Base-by-base conservation (phyloP, 2,888 invertebrate species). In the Andrena fulva region DNA sequence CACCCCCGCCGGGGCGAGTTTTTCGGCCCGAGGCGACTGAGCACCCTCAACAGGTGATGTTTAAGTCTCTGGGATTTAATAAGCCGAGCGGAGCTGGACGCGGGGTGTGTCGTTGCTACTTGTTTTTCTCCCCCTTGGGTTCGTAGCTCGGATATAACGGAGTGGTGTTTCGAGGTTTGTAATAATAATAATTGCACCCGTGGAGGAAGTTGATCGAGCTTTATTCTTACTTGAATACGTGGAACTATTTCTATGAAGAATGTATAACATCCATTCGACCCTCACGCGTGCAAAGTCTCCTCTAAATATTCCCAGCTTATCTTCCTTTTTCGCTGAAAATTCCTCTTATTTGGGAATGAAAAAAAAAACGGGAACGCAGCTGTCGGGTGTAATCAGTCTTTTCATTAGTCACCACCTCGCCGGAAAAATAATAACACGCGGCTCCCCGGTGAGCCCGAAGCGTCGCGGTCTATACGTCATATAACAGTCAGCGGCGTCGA, bases 21-120 rank as follows among this genome's bases (percentile, higher is more conserved):
- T 85, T 88, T 86, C 75, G 86, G 75, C 50, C 70, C 74, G 79
- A 72, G 68, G 54, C 81, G 69, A 42, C 62, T 78, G 88, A 88
- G 83, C 86, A 88, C 82, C 85, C 75, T 87, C 88, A 88, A 88
- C 88, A 88, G 88, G 88, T 88, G 88, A 88, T 85, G 84, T 82
- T 88, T 88, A 88, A 88, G 88, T 88, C 86, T 88, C 86, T 75
- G 77, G 77, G 82, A 88, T 88, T 88, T 88, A 85, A 88, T 88
- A 88, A 86, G 88, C 87, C 48, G 42, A 64, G 35, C 29, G 27
- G 68, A 42, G n/a, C 42, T 56, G 35, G 10, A 35, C 52, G 72
- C 5, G 64, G 31, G 24, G 2, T n/a, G n/a, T 20, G 59, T 33
- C 35, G 10, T 27, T 16, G 50, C 12, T 59, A n/a, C 24, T 10